Base-by-base conservation (phyloP, 64 coral and sea anemone species). In the Dendronephthya gigantea region DNA sequence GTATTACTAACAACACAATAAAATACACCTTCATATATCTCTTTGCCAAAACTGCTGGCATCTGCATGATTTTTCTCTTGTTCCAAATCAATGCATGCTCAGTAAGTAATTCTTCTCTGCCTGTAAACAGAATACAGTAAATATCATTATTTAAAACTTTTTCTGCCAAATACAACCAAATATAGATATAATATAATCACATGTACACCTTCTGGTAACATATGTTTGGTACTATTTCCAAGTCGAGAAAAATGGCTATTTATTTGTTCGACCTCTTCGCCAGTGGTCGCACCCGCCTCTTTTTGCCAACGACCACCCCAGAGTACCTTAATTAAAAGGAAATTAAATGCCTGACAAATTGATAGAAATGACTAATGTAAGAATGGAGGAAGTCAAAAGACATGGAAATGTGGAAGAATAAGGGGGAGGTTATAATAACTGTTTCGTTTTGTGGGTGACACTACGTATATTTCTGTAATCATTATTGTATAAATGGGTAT, bases 161-260 rank as follows among this genome's bases (percentile, higher is more conserved):
- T 34, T n/a, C n/a, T n/a, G n/a, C n/a, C n/a, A n/a, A n/a, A n/a
- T n/a, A n/a, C n/a, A n/a, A n/a, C n/a, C n/a, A n/a, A n/a, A n/a
- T n/a, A n/a, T n/a, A n/a, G n/a, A n/a, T n/a, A n/a, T n/a, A n/a
- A n/a, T n/a, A n/a, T n/a, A n/a, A n/a, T n/a, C n/a, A n/a, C n/a
- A n/a, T n/a, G n/a, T n/a, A n/a, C n/a, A n/a, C n/a, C n/a, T n/a
- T n/a, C n/a, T n/a, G n/a, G n/a, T n/a, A n/a, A n/a, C n/a, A n/a
- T n/a, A n/a, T n/a, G n/a, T n/a, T n/a, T n/a, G n/a, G n/a, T n/a
- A n/a, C n/a, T n/a, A n/a, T n/a, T n/a, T n/a, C n/a, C n/a, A n/a
- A n/a, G 87, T 56, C 87, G 16, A 37, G 87, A 88, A 49, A 88
- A 88, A 45, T 88, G 68, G 28, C 70, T 82, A 43, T 88, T 88